Conservation (phyloP, 1,140 invertebrate genomes). For the Diuraphis noxia region DNA sequence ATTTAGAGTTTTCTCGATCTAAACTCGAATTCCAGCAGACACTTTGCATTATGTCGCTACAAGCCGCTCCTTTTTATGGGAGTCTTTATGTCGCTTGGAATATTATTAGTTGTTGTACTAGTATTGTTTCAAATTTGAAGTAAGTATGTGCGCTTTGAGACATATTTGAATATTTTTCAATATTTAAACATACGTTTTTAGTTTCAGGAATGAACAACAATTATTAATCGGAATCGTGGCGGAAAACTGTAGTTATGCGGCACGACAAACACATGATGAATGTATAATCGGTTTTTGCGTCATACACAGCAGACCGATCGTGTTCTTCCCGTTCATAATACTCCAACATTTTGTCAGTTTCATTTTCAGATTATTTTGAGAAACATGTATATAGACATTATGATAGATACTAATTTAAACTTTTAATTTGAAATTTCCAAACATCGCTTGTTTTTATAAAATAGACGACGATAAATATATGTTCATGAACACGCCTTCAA, state of each 20-base stretch:
- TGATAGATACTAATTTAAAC: background rate
- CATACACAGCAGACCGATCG: background rate
- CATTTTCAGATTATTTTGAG: background rate
- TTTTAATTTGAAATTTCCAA: background rate
- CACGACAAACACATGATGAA: background rate
- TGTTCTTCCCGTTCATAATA: background rate
- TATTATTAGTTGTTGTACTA: background rate
- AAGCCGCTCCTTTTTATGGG: background rate
- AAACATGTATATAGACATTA: background rate
- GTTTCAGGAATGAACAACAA: background rate
- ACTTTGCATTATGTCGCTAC: background rate
- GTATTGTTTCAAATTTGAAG: constrained; percentile 1
- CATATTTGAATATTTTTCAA: background rate
- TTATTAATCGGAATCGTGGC: background rate
- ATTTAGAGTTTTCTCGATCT: background rate
- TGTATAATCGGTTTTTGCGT: background rate
- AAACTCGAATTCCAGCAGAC: background rate
- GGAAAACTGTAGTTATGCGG: background rate
- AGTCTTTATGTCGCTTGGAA: background rate
- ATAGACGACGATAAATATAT: background rate
- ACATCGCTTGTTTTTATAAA: background rate
- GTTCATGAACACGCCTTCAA: background rate
- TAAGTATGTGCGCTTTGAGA: background rate
- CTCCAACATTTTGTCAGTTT: background rate
- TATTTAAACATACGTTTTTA: background rate